A percentile compares a stretch with the other conserved stretches of the same genome.
phyloP scores from a whole-genome alignment of 2,797 vertebrate species.

The Sebastes steindachneri region DNA sequence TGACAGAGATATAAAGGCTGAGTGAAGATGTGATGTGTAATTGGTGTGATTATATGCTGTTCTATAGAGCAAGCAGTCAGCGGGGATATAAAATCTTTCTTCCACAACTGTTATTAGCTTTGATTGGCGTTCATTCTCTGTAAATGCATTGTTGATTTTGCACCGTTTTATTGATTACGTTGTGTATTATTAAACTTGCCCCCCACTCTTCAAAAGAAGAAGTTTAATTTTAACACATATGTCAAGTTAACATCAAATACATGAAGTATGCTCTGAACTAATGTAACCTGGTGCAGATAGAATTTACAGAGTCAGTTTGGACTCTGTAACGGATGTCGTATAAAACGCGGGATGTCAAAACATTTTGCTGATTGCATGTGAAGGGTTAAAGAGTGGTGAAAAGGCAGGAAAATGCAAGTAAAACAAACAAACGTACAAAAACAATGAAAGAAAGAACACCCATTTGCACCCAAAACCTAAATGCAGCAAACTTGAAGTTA shows the following conservation, averaged over 20 bases:
- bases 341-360: not conserved
- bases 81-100: not conserved
- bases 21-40: constrained; percentile 12
- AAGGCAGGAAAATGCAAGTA: not conserved
- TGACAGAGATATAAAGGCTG: constrained; percentile 12
- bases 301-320: not conserved
- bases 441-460: not conserved
- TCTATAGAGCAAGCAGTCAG: constrained; percentile 1
- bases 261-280: not conserved
- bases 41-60: constrained; percentile 15
- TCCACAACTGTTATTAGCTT: not conserved
- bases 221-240: not conserved
- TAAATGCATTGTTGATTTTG: not conserved
- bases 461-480: not conserved
- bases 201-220: not conserved
- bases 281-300: not conserved
- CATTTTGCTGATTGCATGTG: not conserved
- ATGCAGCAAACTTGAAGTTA: not conserved
- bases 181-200: not conserved
- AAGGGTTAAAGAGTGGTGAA: too few relatives aligned
- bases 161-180: not conserved
- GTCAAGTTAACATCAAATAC: not conserved
- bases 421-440: not conserved
- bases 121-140: constrained; percentile 4
- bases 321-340: not conserved